These are phyloP conservation scores for Eira barbara DNA, from an alignment of 2,113 vertebrate species.

Conservation along the genomic window DNA sequence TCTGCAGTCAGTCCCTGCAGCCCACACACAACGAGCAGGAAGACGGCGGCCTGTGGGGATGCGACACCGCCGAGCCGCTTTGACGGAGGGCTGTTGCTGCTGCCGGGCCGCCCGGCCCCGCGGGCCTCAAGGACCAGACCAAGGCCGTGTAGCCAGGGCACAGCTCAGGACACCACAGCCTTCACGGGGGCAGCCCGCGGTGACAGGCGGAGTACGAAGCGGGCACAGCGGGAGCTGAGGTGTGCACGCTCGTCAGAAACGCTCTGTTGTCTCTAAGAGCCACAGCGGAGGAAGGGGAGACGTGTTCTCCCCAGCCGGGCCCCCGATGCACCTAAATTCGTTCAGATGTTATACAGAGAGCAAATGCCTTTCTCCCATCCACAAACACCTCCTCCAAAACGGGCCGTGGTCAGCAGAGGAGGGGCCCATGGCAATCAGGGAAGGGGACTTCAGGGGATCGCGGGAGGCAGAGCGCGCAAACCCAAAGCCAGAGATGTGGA, in stretches of 20 bases:
- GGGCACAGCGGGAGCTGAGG: neutral
- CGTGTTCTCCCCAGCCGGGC: fast-evolving
- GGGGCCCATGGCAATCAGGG: neutral
- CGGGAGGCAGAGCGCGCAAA: neutral
- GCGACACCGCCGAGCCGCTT: neutral
- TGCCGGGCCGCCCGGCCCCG: neutral
- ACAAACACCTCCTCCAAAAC: neutral
- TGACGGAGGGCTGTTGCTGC: too few species aligned
- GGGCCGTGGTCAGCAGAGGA: neutral
- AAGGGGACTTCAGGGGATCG: neutral
- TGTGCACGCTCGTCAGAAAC: fast-evolving
- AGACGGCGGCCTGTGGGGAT: neutral
- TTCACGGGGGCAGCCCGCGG: neutral
- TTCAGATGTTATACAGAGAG: neutral
- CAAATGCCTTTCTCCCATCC: neutral
- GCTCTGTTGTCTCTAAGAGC: neutral
- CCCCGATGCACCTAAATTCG: neutral
- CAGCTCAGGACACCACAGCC: neutral
- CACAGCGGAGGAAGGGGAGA: neutral
- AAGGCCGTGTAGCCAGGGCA: neutral
- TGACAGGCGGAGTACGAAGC: neutral
- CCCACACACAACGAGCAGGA: neutral
- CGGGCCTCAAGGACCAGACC: neutral
- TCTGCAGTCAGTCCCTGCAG: neutral
- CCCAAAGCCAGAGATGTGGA: neutral